phyloP scores from a whole-genome alignment of 2,797 vertebrate species.

The Falco cherrug region DNA sequence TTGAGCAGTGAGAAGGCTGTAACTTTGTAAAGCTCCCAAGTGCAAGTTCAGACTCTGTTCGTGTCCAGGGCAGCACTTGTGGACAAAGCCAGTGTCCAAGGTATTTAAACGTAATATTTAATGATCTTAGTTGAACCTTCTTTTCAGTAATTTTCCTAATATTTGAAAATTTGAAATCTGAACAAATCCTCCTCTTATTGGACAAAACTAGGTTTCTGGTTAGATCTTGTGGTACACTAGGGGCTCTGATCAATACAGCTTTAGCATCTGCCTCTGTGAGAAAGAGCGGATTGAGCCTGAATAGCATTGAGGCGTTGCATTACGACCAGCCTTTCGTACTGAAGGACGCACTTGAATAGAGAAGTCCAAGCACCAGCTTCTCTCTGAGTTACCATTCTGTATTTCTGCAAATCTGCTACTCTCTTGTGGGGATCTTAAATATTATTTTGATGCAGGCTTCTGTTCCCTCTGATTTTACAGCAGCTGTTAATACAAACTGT shows the following conservation, averaged over 20 bases:
- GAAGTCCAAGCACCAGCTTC: neutral
- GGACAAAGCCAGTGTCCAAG: neutral
- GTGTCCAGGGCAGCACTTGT: neutral
- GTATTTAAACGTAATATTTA: neutral
- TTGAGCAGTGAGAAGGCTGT: neutral
- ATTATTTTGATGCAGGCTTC: neutral
- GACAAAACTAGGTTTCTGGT: neutral
- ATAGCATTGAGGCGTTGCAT: neutral
- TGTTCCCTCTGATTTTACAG: constrained; percentile 26
- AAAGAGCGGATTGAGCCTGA: neutral
- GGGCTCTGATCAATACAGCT: neutral
- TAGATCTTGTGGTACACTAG: neutral
- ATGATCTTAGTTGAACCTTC: neutral
- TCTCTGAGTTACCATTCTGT: neutral
- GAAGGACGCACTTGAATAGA: neutral
- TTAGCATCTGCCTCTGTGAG: neutral
- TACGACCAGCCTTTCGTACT: neutral
- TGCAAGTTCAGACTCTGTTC: neutral
- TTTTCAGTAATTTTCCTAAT: neutral
- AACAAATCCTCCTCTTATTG: neutral
- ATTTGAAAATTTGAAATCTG: neutral
- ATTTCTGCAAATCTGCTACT: neutral
- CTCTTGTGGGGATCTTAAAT: neutral
- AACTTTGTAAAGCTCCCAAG: neutral
- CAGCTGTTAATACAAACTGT: constrained; percentile 25